A percentile compares a stretch with the other conserved stretches of the same genome.
These are phyloP conservation scores for Metellina segmentata DNA, from an alignment of 2,888 invertebrate species.

Conservation along the genomic window DNA sequence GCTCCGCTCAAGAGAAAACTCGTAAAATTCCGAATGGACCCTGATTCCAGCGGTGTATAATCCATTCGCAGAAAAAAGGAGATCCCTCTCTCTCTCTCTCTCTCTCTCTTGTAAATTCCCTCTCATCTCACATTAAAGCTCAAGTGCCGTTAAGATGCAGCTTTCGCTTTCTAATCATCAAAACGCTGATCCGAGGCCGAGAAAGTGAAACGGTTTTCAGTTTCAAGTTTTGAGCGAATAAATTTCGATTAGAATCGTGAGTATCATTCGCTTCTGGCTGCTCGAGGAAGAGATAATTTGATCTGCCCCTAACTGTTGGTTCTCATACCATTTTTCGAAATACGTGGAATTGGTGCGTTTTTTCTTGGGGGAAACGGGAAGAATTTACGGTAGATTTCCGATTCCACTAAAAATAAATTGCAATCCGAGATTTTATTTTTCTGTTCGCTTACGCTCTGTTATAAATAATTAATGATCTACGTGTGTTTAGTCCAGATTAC, in stretches of 20 bases:
- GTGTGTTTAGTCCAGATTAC: no score
- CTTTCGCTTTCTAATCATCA: neutral
- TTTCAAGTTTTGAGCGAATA: neutral
- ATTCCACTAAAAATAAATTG: no score
- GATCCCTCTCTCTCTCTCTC: no score
- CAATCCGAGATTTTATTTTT: no score
- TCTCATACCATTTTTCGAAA: no score
- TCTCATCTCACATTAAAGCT: neutral
- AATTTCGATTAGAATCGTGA: neutral
- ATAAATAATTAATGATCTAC: no score
- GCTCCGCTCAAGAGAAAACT: neutral
- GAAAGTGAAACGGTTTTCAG: neutral
- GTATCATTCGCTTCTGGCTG: neutral
- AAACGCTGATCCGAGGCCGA: neutral
- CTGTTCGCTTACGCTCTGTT: no score
- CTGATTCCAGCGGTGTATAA: neutral
- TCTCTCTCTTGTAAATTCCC: neutral
- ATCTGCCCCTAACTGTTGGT: neutral
- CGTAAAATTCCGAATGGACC: neutral
- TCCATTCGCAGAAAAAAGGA: no score
- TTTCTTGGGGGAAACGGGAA: no score
- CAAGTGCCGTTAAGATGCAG: neutral
- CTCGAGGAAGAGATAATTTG: neutral
- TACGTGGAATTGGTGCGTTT: no score
- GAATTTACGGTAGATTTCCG: no score